Evolutionary conservation across 2,888 invertebrate species (phyloP), one percentile per base, ranked within the genome.

Genomic region (Acleris literana): DNA sequence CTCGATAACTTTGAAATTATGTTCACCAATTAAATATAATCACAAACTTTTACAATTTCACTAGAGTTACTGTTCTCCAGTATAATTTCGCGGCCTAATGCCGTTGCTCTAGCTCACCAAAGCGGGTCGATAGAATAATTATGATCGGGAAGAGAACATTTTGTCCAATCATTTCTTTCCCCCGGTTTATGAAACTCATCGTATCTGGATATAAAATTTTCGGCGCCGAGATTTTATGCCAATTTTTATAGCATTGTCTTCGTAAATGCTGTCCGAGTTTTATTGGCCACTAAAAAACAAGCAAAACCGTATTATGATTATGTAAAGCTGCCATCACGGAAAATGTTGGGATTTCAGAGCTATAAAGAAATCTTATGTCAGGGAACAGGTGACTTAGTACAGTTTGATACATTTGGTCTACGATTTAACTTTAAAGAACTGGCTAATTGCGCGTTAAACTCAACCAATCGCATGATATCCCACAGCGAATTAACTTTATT

Each of bases 201-300:
- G 80, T 84, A 81, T 84, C 74, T 74, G 74, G 80, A 76, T 81
- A 86, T 89, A 88, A 90, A 87, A 85, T 81, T 83, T 87, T 87
- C 81, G 85, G 84, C 86, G 86, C 81, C 85, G 81, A 83, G 85
- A 88, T 88, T 91, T 90, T 90, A 91, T 88, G 84, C 81, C 87
- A 84, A 86, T 85, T 89, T 90, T 90, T 90, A 90, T 87, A 78
- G 82, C 84, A 88, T 86, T 90, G 88, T 88, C 88, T 89, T 84
- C 84, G 83, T 87, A 88, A 89, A 90, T 82, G 85, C 84, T 88
- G 87, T 87, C 87, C 88, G 77, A 87, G 77, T 87, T 89, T 89
- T 88, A 87, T 84, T 82, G 77, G 76, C 77, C 74, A 80, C 75
- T 87, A 86, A 87, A 88, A 85, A 82, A 81, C 70, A 74, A 72